Percentiles rank a stretch among this genome's conserved stretches.
Conservation (phyloP, 92 coral and sea anemone species). For the Montipora capitata region DNA sequence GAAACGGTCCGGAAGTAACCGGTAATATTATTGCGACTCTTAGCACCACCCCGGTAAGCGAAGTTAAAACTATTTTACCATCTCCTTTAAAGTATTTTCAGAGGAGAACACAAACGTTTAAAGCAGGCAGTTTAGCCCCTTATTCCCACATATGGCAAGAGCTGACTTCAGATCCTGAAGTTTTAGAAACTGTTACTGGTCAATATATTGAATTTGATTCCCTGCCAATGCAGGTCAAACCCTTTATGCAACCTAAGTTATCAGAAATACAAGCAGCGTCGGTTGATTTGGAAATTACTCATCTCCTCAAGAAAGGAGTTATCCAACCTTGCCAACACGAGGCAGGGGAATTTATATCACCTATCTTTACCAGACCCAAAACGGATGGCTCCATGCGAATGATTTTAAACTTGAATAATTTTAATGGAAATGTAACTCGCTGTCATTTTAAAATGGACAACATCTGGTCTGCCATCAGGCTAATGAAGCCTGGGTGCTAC, state of each 20-base stretch:
- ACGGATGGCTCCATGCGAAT: conserved; percentile 29
- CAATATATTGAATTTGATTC: conserved; percentile 66
- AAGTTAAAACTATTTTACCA: conserved; percentile 21
- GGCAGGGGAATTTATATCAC: conserved; percentile 41
- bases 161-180: conserved; percentile 52
- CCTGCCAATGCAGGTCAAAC: conserved; percentile 12
- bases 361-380: conserved; percentile 39
- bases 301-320: conserved; percentile 32
- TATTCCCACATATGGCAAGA: conserved; percentile 27
- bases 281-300: conserved; percentile 25
- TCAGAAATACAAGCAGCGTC: conserved; percentile 3
- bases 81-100: conserved; percentile 38
- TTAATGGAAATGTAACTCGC: background rate
- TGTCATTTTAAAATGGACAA: too few species aligned
- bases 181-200: conserved; percentile 51
- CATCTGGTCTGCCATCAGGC: conserved; percentile 15
- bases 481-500: conserved; percentile 30
- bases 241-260: conserved; percentile 3
- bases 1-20: conserved; percentile 37
- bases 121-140: conserved; percentile 31
- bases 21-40: conserved; percentile 4
- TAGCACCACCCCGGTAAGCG: background rate
- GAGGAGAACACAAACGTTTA: background rate
- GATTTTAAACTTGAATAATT: conserved; percentile 32
- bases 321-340: conserved; percentile 29